phyloP scores from a whole-genome alignment of 2,797 vertebrate species.

The Limosa lapponica region DNA sequence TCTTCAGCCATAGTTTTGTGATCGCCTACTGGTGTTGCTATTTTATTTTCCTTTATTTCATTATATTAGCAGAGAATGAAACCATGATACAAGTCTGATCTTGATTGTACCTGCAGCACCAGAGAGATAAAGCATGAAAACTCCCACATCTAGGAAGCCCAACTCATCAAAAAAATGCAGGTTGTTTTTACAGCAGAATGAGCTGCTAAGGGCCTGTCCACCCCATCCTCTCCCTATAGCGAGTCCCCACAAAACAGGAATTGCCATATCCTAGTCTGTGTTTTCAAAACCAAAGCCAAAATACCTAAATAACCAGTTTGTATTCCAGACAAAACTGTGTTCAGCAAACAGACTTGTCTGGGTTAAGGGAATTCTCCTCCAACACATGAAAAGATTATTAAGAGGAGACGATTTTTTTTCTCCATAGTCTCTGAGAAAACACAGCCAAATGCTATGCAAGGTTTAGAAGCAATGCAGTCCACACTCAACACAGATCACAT shows the following conservation, averaged over 20 bases:
- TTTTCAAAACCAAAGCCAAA: conserved; percentile 10
- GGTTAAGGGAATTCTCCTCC: background rate
- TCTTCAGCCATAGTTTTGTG: background rate
- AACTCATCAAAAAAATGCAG: background rate
- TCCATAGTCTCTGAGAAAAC: background rate
- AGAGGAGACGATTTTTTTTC: background rate
- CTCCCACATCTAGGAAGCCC: background rate
- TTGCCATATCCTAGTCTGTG: background rate
- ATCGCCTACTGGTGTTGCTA: background rate
- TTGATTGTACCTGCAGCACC: background rate
- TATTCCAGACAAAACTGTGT: background rate
- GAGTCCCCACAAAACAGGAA: background rate
- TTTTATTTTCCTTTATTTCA: background rate
- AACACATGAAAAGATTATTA: background rate
- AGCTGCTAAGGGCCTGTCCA: background rate
- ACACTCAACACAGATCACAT: background rate
- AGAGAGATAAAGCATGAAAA: background rate
- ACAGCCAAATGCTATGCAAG: background rate
- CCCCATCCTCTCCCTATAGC: background rate
- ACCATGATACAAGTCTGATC: background rate
- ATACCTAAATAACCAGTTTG: background rate
- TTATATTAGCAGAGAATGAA: background rate
- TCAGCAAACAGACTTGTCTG: background rate
- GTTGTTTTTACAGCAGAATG: background rate
- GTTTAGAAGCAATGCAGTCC: background rate